Conservation (phyloP, 37 sponge, comb jelly and placozoan genomes). For the Tethya wilhelma region DNA sequence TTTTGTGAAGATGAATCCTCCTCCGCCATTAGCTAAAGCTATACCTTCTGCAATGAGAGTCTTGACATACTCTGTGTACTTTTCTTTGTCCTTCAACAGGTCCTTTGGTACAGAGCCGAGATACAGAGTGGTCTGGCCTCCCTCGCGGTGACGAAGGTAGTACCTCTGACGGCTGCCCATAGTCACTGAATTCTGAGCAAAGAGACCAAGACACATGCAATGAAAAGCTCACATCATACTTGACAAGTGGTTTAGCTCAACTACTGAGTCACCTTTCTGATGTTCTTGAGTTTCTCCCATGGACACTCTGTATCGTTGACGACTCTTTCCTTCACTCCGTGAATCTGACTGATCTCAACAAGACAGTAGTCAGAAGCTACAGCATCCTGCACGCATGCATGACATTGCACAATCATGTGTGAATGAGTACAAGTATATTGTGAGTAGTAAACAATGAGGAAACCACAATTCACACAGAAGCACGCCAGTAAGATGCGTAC, state of each 20-base stretch:
- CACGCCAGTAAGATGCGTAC: no score
- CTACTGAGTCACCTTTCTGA: constrained; percentile 22
- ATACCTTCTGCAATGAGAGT: constrained; percentile 37
- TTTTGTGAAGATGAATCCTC: neutral
- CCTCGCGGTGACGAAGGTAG: constrained; percentile 27
- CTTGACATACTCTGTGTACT: constrained; percentile 32
- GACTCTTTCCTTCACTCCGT: constrained; percentile 42
- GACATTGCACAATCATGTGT: no score
- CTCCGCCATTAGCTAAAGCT: neutral
- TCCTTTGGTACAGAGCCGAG: constrained; percentile 21
- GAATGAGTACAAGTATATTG: no score
- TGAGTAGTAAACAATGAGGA: no score
- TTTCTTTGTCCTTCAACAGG: neutral
- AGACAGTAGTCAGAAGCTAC: constrained; percentile 56
- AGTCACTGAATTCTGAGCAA: constrained; percentile 30
- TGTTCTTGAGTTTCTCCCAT: constrained; percentile 23
- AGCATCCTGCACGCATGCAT: no score
- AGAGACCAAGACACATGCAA: neutral
- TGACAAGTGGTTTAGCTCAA: neutral
- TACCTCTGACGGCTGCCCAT: constrained; percentile 43
- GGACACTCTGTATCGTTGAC: constrained; percentile 53
- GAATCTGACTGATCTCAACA: constrained; percentile 51
- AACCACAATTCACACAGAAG: no score
- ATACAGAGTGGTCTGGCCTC: constrained; percentile 23
- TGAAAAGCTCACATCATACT: neutral